phyloP scores from a whole-genome alignment of 2,888 invertebrate genomes.

The Orthosia gothica region DNA sequence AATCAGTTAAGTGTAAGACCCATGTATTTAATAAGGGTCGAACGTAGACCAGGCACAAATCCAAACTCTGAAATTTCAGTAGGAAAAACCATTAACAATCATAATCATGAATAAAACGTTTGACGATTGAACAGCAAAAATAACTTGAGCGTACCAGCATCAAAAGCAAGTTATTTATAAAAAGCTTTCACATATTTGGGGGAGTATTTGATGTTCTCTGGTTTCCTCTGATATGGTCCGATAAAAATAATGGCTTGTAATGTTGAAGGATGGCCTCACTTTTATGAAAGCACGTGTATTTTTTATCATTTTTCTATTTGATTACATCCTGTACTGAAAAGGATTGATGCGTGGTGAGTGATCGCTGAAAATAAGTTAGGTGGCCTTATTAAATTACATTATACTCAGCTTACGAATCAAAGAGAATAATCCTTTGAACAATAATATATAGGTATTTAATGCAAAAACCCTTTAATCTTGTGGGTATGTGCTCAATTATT shows the following conservation, averaged over 20 bases:
- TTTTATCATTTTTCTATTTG: slow-evolving; percentile 39
- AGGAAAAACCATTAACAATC: not conserved
- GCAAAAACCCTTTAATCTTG: not conserved
- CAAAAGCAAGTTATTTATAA: slow-evolving; percentile 34
- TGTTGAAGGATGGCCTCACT: slow-evolving; percentile 30
- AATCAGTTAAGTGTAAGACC: too few relatives aligned
- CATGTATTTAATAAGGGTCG: too few relatives aligned
- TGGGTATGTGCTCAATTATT: too few relatives aligned
- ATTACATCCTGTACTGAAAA: slow-evolving; percentile 28
- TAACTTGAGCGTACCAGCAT: slow-evolving; percentile 7
- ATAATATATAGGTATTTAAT: not conserved
- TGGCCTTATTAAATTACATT: too few relatives aligned
- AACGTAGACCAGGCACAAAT: too few relatives aligned
- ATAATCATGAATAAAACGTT: not conserved
- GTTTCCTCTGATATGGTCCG: slow-evolving; percentile 50
- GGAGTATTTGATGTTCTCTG: slow-evolving; percentile 47
- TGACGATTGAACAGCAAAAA: slow-evolving; percentile 3
- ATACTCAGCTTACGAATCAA: too few relatives aligned
- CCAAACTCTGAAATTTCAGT: too few relatives aligned
- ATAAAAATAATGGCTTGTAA: slow-evolving; percentile 55
- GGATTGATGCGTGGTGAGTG: not conserved
- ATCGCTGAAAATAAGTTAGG: slow-evolving; percentile 1
- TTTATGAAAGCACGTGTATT: slow-evolving; percentile 36
- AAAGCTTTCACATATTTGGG: slow-evolving; percentile 8
- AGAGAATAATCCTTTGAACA: slow-evolving; percentile 4